Evolutionary conservation across 1,140 invertebrate genomes (phyloP).

Genomic region (Bombus sylvicola): DNA sequence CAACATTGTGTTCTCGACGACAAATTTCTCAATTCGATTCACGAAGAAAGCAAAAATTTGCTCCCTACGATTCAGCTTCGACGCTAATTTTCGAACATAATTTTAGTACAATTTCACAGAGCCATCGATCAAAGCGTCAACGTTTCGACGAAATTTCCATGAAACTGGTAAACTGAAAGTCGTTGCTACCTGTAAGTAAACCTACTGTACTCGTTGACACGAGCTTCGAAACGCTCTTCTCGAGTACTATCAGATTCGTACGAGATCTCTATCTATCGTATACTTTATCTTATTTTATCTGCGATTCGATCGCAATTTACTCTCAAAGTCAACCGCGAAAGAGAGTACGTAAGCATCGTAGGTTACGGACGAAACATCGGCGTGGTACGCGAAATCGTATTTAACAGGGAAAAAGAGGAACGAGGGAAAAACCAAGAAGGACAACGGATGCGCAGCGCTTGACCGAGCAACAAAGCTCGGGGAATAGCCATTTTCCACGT

Average conservation of each 20-base stretch:
- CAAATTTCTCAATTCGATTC: no score
- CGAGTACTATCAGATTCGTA: neutral
- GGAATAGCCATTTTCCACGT: neutral
- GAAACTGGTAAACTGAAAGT: neutral
- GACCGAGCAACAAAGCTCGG: neutral
- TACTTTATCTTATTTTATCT: no score
- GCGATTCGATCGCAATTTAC: neutral
- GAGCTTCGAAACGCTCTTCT: neutral
- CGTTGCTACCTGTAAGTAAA: neutral
- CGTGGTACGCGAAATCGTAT: neutral
- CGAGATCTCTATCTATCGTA: no score
- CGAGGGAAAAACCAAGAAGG: neutral
- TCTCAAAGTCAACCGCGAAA: neutral
- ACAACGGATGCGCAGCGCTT: neutral
- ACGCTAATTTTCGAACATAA: neutral
- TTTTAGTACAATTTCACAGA: neutral
- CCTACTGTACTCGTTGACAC: no score
- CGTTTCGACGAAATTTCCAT: neutral
- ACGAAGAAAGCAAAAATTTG: no score
- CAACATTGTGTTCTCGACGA: neutral
- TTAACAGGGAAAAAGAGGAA: neutral
- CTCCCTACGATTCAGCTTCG: no score
- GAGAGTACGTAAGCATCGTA: no score
- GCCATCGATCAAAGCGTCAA: neutral
- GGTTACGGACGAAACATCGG: neutral